These are phyloP conservation scores for Eueremaeus valkanovi DNA, from an alignment of 2,888 invertebrate genomes.

Conservation along the genomic window DNA sequence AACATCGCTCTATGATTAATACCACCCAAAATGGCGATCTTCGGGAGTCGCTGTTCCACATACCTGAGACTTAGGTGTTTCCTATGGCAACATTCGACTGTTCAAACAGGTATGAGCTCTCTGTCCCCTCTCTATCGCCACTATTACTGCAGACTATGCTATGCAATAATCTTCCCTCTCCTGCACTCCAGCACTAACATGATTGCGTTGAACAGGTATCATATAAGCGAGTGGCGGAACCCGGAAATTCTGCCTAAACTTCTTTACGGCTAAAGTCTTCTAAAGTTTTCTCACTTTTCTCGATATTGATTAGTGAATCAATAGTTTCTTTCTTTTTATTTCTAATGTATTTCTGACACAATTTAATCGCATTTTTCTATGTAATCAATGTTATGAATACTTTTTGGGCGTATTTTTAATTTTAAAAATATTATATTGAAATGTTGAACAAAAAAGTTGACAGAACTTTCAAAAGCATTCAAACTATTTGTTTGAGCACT, in stretches of 20 bases:
- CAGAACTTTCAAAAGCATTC: not conserved
- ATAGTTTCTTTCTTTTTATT: too few species aligned
- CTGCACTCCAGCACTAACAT: not conserved
- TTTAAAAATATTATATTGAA: too few species aligned
- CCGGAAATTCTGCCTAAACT: not conserved
- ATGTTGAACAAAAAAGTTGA: not conserved
- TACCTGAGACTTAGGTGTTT: conserved; percentile 32
- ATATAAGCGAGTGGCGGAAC: not conserved
- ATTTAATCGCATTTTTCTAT: too few species aligned
- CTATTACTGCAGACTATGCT: conserved; percentile 10
- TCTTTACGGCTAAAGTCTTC: not conserved
- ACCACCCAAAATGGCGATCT: conserved; percentile 13
- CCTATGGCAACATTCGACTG: conserved; percentile 26
- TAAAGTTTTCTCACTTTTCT: not conserved
- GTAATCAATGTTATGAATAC: too few species aligned
- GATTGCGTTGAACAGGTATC: conserved; percentile 6
- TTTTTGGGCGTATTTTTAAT: too few species aligned
- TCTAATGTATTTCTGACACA: too few species aligned
- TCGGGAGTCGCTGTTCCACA: conserved; percentile 22
- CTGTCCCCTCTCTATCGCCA: not conserved
- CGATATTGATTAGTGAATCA: too few species aligned
- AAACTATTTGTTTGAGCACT: not conserved
- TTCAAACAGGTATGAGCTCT: conserved; percentile 18
- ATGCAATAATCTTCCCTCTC: conserved; percentile 18
- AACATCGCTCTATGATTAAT: not conserved